Evolutionary conservation across 2,888 invertebrate genomes (phyloP), one percentile per base, ranked within the genome.

Genomic region (Drosophila lacicola): DNA sequence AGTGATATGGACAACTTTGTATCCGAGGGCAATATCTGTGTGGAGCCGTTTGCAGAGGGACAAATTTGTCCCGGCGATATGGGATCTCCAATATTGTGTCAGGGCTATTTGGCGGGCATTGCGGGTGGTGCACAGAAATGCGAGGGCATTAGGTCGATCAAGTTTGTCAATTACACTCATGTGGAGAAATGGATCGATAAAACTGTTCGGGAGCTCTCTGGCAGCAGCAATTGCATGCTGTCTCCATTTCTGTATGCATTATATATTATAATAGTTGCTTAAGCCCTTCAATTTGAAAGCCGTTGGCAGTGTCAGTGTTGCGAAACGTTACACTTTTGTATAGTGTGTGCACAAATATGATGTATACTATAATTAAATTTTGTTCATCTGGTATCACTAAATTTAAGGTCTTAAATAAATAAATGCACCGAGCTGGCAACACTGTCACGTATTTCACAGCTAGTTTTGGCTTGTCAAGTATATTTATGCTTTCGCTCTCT

Each of bases 11-110:
- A 25, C 0, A 0, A 17, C 8, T 80, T 63, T 36, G 9, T 0
- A 0, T 0, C 14, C 0, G 54, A 66, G 0, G 44, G 37, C 2
- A 69, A 54, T 11, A 42, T 86, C 2, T 83, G 83, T 17, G 64
- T 25, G 2, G 9, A 56, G 29, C 74, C 84, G 21, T 4, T 19
- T 0, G 21, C 8, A 0, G 41, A 25, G 0, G 87, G 70, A 0
- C 8, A 55, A 11, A 4, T 70, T 2, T 83, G 83, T 45, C 58
- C 84, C 6, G 83, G 83, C 1, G 83, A 83, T 53, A 39, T 87
- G 72, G 83, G 83, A 5, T 81, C 82, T 0, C 83, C 83, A 0
- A 29, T 83, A 0, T 36, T 87, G 2, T 83, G 83, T 19, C 0
- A 19, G 0, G 68, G 51, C 0, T 19, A 10, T 2, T 44, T 83